These are phyloP conservation scores for Stenodera caucasica DNA, from an alignment of 2,888 invertebrate species.

Conservation along the genomic window DNA sequence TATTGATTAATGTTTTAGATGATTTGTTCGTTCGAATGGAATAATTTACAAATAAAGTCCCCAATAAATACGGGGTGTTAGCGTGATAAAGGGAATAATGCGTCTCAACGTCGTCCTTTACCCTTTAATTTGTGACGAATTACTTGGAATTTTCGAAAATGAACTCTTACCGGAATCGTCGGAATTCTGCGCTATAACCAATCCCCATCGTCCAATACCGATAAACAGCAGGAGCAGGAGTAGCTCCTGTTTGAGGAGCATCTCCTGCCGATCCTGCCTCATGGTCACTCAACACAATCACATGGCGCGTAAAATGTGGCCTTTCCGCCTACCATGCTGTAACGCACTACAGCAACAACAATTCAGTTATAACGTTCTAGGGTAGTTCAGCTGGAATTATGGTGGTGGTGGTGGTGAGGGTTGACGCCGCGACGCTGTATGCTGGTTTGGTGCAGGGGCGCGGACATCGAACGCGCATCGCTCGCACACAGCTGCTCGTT, in stretches of 20 bases:
- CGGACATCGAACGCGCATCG: slow-evolving; percentile 30
- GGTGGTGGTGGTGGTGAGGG: slow-evolving; percentile 6
- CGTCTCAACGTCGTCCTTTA: no score
- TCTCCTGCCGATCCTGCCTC: slow-evolving; percentile 49
- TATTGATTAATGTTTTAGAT: no score
- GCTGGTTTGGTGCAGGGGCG: slow-evolving; percentile 30
- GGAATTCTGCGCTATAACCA: slow-evolving; percentile 41
- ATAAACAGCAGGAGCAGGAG: slow-evolving; percentile 47
- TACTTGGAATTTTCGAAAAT: no score
- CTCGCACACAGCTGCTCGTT: slow-evolving; percentile 15
- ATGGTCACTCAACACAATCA: slow-evolving; percentile 50
- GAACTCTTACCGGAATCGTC: slow-evolving; percentile 36
- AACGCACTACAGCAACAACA: slow-evolving; percentile 39
- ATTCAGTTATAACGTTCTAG: neutral
- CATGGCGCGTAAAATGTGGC: slow-evolving; percentile 38
- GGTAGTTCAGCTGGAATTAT: slow-evolving; percentile 11
- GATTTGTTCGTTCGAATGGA: no score
- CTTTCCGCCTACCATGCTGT: slow-evolving; percentile 39
- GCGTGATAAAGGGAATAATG: no score
- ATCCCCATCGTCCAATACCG: slow-evolving; percentile 38
- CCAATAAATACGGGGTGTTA: slow-evolving; percentile 6
- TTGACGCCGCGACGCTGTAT: slow-evolving; percentile 20
- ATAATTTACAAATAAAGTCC: neutral
- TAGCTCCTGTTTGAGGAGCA: slow-evolving; percentile 47
- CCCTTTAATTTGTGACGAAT: no score